Conservation (phyloP, 2,797 vertebrate genomes). For the Nasua narica region DNA sequence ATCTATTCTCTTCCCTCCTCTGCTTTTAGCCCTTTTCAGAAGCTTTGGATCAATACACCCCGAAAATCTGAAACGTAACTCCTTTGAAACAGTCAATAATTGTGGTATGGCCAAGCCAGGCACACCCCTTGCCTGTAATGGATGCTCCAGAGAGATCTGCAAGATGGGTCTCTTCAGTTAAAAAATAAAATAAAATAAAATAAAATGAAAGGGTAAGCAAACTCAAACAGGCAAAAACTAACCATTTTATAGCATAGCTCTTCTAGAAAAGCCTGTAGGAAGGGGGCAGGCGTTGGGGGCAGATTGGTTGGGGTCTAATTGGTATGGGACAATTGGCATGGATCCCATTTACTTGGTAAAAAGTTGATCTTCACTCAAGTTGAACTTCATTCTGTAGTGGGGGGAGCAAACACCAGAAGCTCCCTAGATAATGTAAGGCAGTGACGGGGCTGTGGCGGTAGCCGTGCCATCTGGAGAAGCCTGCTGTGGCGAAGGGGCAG, state of each 20-base stretch:
- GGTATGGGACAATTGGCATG: neutral
- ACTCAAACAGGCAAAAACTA: neutral
- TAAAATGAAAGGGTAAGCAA: neutral
- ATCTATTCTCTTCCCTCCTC: neutral
- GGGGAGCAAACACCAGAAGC: neutral
- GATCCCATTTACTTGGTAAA: neutral
- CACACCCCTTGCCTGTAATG: neutral
- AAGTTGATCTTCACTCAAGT: neutral
- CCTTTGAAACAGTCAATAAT: neutral
- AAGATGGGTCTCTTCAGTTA: neutral
- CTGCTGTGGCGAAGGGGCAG: neutral
- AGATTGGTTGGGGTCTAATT: too few relatives aligned
- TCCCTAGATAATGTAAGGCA: neutral
- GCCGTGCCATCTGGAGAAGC: neutral
- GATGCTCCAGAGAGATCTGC: neutral
- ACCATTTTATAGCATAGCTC: neutral
- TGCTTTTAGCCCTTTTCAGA: neutral
- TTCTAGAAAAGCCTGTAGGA: neutral
- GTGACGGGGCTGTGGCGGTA: neutral
- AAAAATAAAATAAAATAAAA: neutral
- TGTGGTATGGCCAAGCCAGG: neutral
- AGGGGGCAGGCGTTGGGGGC: neutral
- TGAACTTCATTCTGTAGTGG: neutral
- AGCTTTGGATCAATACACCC: neutral
- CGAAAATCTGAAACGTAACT: conserved; percentile 5